Percentiles rank a stretch among this genome's conserved stretches.
Evolutionary conservation across 2,113 vertebrate genomes (phyloP).

Genomic region (Prinia subflava): DNA sequence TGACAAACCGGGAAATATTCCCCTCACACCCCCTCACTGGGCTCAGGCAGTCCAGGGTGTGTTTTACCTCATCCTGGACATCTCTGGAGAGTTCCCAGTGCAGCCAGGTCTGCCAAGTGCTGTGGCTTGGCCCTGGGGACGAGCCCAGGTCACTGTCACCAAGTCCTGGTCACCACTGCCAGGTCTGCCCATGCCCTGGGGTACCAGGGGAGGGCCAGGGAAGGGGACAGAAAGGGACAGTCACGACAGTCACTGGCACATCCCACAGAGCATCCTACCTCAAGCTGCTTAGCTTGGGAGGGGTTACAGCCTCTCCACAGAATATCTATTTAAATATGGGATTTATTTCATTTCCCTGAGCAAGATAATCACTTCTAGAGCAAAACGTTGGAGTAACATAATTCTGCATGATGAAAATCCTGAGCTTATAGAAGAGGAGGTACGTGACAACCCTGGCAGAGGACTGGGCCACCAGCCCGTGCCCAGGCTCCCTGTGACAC

Average conservation of each 20-base stretch:
- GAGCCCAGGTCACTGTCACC: neutral
- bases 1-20: fast-evolving
- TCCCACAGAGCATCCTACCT: neutral
- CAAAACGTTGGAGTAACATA: neutral
- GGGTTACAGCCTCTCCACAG: neutral
- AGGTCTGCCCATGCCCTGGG: neutral
- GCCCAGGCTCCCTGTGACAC: neutral
- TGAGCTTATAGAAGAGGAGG: neutral
- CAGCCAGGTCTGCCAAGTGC: neutral
- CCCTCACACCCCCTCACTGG: neutral
- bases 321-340: neutral
- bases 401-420: neutral
- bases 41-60: neutral
- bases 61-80: neutral
- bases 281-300: neutral
- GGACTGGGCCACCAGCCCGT: neutral
- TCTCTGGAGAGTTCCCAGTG: fast-evolving
- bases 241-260: neutral
- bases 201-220: neutral
- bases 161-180: neutral
- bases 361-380: neutral
- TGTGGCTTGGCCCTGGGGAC: neutral
- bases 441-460: neutral
- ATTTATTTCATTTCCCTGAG: constrained; percentile 33
- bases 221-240: neutral